phyloP scores from a whole-genome alignment of 2,888 invertebrate species.

The Melieria omissa region DNA sequence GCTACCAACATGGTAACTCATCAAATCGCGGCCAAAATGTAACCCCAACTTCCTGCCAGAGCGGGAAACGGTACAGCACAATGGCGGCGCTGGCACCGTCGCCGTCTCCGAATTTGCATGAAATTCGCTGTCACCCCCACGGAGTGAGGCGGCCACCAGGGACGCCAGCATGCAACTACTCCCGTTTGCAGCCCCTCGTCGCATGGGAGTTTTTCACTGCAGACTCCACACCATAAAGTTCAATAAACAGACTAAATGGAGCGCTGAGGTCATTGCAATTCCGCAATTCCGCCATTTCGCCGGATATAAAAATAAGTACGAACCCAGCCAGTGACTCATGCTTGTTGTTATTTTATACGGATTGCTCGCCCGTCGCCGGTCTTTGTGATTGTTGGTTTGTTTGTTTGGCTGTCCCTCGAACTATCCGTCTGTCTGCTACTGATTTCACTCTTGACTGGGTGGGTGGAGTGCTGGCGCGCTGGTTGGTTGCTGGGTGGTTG shows the following conservation, averaged over 20 bases:
- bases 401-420: not conserved
- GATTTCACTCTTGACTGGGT: not conserved
- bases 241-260: constrained; percentile 13
- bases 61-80: too few species aligned
- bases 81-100: not conserved
- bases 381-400: not conserved
- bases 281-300: constrained; percentile 1
- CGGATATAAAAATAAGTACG: not conserved
- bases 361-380: not conserved
- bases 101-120: constrained; percentile 1
- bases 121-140: not conserved
- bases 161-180: not conserved
- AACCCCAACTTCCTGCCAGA: too few species aligned
- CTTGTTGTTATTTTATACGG: not conserved
- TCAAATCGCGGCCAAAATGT: too few species aligned
- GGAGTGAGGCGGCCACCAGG: not conserved
- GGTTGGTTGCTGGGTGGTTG: too few species aligned
- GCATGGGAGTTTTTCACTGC: not conserved
- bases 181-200: not conserved
- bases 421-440: not conserved
- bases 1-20: too few species aligned
- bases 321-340: too few species aligned
- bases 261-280: constrained; percentile 10
- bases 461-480: too few species aligned
- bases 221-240: not conserved